A percentile compares a stretch with the other conserved stretches of the same genome.
These are phyloP conservation scores for Calliopum simillimum DNA, from an alignment of 2,888 invertebrate species.

Conservation along the genomic window DNA sequence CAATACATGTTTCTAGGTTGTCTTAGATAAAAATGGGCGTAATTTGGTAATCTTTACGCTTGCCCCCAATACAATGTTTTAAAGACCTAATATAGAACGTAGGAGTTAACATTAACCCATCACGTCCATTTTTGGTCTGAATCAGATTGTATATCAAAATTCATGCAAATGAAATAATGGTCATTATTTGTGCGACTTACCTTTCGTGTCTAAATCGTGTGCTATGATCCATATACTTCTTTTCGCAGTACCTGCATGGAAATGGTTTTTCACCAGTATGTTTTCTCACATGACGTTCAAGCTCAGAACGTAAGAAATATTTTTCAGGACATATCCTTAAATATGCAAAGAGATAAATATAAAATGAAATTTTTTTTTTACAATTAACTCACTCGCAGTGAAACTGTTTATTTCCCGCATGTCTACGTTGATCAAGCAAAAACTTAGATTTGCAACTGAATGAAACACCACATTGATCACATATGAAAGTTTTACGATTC, in stretches of 20 bases:
- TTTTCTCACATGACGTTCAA: constrained; percentile 39
- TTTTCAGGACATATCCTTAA: constrained; percentile 34
- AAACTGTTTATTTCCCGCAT: constrained; percentile 58
- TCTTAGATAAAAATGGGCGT: too few relatives aligned
- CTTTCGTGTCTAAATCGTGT: constrained; percentile 38
- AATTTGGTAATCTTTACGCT: too few relatives aligned
- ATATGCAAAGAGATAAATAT: background rate
- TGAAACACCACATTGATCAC: constrained; percentile 59
- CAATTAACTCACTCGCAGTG: constrained; percentile 57
- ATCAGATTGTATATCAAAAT: too few relatives aligned
- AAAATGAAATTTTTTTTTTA: too few relatives aligned
- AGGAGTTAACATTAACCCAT: too few relatives aligned
- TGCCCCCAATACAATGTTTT: too few relatives aligned
- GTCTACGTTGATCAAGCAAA: constrained; percentile 56
- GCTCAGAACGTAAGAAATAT: constrained; percentile 37
- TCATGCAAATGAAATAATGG: too few relatives aligned
- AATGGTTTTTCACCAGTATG: constrained; percentile 44
- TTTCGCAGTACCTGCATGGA: constrained; percentile 36
- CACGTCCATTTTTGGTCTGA: too few relatives aligned
- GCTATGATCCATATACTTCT: constrained; percentile 40
- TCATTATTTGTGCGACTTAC: too few relatives aligned
- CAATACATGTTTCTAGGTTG: too few relatives aligned
- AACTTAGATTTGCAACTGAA: constrained; percentile 58
- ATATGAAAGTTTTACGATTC: constrained; percentile 48
- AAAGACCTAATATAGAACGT: too few relatives aligned